Evolutionary conservation across 2,113 vertebrate species (phyloP), one percentile per base, ranked within the genome.

Genomic region (Tragelaphus buxtoni): DNA sequence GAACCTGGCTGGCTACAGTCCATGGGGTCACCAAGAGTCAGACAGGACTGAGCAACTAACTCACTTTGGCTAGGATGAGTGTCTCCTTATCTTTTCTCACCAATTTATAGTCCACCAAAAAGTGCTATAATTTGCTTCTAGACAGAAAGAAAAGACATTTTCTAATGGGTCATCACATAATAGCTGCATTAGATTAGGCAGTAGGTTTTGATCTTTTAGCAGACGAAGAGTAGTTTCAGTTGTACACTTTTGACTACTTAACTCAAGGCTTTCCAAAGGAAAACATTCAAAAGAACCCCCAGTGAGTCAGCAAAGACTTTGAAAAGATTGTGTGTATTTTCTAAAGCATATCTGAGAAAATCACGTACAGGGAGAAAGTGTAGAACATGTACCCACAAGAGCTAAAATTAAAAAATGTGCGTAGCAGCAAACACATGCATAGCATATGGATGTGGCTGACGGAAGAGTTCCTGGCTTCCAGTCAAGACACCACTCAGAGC

Each of bases 391-490:
- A 98, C 98, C 98, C 98, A 99, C 98, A 98, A 98, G 97, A 97
- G 97, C 98, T 99, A 99, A 98, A 98, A 98, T 98, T 99, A 98
- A 98, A 98, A 98, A 97, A 98, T 97, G 97, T 99, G 98, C 98
- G 98, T 98, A 98, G 98, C 97, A 98, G 96, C 97, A 98, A 98
- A 98, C 98, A 98, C 98, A 98, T 97, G 98, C 98, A 96, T 90
- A 98, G 98, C 98, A 98, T 98, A 98, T 98, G 98, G 98, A 98
- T 98, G 97, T 47, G 93, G 97, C 98, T 99, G 98, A 98, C 88
- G 95, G 98, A 98, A 98, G 98, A 98, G 97, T 88, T 98, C 93
- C 96, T 98, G 98, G 98, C 98, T 96, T 97, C 94, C 1, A 7
- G 98, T 99, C 98, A 98, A 98, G 98, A 98, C 98, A 98, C 98